phyloP scores from a whole-genome alignment of 2,888 invertebrate species.

The Nymphalis polychloros region DNA sequence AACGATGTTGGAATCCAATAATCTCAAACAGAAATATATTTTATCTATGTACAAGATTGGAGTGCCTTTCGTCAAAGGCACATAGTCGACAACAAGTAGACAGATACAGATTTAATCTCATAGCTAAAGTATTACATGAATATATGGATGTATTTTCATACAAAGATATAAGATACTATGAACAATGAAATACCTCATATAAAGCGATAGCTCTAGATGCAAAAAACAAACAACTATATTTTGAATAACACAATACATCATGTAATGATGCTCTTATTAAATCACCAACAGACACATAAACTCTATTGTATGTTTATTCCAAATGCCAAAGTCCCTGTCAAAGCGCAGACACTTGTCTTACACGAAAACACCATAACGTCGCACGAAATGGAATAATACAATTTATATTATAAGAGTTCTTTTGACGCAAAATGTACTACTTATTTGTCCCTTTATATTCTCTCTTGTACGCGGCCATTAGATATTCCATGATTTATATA shows the following conservation, averaged over 20 bases:
- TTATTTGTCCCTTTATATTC: constrained; percentile 62
- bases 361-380: constrained; percentile 42
- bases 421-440: constrained; percentile 67
- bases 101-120: no score
- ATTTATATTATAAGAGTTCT: constrained; percentile 71
- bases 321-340: constrained; percentile 33
- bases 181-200: no score
- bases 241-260: neutral
- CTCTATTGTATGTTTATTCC: constrained; percentile 21
- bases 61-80: no score
- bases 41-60: no score
- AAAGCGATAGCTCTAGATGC: no score
- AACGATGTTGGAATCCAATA: no score
- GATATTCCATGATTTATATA: constrained; percentile 17
- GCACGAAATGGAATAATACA: constrained; percentile 61
- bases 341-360: constrained; percentile 31
- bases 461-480: constrained; percentile 51
- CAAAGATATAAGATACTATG: no score
- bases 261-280: constrained; percentile 18
- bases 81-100: no score
- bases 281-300: constrained; percentile 15
- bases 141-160: no score
- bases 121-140: no score
- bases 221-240: neutral
- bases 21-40: no score